These are phyloP conservation scores for Lipophrys pholis DNA, from an alignment of 2,113 vertebrate species.

Conservation along the genomic window DNA sequence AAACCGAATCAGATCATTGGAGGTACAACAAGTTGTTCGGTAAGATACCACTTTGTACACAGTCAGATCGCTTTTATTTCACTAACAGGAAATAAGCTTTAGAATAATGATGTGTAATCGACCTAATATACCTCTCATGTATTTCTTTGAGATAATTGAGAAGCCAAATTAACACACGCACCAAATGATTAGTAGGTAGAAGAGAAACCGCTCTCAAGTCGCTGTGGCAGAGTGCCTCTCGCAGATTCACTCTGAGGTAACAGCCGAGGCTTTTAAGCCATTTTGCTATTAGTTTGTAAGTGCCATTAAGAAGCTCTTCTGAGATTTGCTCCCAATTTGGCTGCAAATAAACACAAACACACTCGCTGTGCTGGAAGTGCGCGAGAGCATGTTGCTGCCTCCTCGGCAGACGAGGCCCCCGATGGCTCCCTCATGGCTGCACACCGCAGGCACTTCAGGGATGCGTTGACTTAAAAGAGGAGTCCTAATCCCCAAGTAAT, in stretches of 20 bases:
- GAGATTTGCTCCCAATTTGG: slow-evolving; percentile 63
- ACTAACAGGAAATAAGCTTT: neutral
- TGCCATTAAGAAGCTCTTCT: slow-evolving; percentile 66
- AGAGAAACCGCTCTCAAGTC: slow-evolving; percentile 14
- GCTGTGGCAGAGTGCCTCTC: slow-evolving; percentile 37
- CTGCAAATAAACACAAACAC: slow-evolving; percentile 57
- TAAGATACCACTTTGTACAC: neutral
- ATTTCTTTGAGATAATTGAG: slow-evolving; percentile 20
- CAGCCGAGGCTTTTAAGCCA: slow-evolving; percentile 60
- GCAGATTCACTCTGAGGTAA: slow-evolving; percentile 47
- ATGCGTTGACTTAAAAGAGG: slow-evolving; percentile 56
- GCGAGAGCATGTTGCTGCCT: slow-evolving; percentile 41
- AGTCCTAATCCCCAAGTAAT: slow-evolving; percentile 62
- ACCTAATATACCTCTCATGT: neutral
- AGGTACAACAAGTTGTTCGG: slow-evolving; percentile 1
- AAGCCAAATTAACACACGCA: slow-evolving; percentile 29
- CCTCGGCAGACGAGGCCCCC: slow-evolving; percentile 33
- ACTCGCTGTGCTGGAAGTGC: slow-evolving; percentile 50
- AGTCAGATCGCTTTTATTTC: neutral
- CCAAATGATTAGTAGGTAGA: slow-evolving; percentile 43
- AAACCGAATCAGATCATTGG: neutral
- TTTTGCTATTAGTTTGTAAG: slow-evolving; percentile 70
- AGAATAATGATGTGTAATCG: slow-evolving; percentile 5
- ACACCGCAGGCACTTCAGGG: slow-evolving; percentile 60
- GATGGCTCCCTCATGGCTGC: slow-evolving; percentile 56